These are phyloP conservation scores for Hylomyscus alleni DNA, from an alignment of 2,797 vertebrate species.

Conservation along the genomic window DNA sequence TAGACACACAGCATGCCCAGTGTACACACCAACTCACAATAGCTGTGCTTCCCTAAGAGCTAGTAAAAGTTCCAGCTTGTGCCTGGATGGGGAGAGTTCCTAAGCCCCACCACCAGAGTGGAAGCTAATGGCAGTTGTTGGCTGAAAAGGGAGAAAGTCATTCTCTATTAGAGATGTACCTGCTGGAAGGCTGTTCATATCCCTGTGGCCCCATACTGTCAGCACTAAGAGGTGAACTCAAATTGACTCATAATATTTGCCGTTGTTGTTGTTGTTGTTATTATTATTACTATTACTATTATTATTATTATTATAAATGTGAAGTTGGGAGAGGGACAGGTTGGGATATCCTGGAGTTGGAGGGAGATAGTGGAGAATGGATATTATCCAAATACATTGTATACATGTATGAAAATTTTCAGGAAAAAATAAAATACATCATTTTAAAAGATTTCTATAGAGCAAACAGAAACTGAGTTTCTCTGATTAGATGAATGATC, in stretches of 20 bases:
- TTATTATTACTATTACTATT: too few species aligned
- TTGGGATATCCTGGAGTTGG: neutral
- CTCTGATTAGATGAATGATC: conserved; percentile 33
- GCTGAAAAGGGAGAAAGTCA: neutral
- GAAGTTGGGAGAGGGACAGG: neutral
- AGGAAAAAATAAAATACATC: neutral
- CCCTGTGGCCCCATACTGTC: neutral
- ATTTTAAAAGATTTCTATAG: neutral
- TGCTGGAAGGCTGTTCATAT: neutral
- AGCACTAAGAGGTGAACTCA: neutral
- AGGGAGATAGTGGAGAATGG: too few species aligned
- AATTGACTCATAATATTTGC: neutral
- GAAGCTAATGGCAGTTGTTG: neutral
- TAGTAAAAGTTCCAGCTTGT: neutral
- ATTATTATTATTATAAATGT: neutral
- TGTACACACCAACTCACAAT: neutral
- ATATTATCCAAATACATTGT: neutral
- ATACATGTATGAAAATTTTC: neutral
- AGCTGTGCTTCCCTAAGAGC: neutral
- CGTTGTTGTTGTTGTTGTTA: too few species aligned
- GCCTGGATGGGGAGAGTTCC: neutral
- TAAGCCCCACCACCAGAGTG: too few species aligned
- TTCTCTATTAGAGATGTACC: neutral
- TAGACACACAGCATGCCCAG: neutral
- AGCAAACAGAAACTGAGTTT: conserved; percentile 1